Conservation (phyloP, 64 coral and sea anemone species). For the Dendronephthya gigantea region DNA sequence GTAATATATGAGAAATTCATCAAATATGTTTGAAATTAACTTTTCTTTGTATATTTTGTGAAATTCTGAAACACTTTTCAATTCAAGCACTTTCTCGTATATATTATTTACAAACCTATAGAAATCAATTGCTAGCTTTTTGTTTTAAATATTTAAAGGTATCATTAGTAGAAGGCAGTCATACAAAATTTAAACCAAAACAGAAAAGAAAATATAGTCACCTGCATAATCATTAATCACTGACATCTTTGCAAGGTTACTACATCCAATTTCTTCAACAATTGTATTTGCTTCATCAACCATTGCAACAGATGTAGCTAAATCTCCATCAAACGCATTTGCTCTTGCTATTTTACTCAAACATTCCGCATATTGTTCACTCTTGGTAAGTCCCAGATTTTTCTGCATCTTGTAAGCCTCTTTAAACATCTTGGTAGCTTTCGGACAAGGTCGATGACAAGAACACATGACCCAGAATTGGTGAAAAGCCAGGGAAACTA, state of each 20-base stretch:
- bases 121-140: no score
- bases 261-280: background rate
- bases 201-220: background rate
- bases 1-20: no score
- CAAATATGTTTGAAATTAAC: no score
- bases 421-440: slow-evolving; percentile 7
- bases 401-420: background rate
- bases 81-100: no score
- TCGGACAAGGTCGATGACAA: background rate
- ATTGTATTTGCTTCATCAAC: background rate
- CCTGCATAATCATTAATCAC: background rate
- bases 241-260: background rate
- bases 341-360: background rate
- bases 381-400: background rate
- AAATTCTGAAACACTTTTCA: no score
- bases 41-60: no score
- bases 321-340: background rate
- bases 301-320: background rate
- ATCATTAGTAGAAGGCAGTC: no score
- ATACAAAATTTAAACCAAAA: background rate
- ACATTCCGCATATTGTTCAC: background rate
- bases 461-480: slow-evolving; percentile 17
- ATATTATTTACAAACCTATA: no score
- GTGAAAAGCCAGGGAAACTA: background rate
- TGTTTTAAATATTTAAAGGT: no score